A percentile compares a stretch with the other conserved stretches of the same genome.
These are phyloP conservation scores for Dexiosoma caninum DNA, from an alignment of 2,888 invertebrate species.

Conservation along the genomic window DNA sequence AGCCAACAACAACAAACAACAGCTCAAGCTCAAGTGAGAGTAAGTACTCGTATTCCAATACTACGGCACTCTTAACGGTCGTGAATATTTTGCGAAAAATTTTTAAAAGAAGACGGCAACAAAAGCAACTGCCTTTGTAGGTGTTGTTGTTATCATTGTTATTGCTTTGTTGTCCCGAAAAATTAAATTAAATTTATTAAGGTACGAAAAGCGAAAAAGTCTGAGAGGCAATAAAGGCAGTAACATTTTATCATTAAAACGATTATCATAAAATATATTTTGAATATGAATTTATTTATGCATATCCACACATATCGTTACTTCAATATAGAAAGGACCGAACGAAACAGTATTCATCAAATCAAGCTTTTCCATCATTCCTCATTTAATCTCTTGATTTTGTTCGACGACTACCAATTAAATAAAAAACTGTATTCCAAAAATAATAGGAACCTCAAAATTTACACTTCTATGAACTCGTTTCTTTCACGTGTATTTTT, in stretches of 20 bases:
- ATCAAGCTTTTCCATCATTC: too few relatives aligned
- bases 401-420: too few relatives aligned
- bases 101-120: slow-evolving; percentile 13
- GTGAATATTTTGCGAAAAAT: too few relatives aligned
- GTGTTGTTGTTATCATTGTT: neutral
- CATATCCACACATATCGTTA: too few relatives aligned
- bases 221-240: neutral
- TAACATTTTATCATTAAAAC: slow-evolving; percentile 53
- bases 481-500: too few relatives aligned
- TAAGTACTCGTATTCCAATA: slow-evolving; percentile 78
- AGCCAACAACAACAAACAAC: slow-evolving; percentile 86
- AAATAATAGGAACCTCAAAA: too few relatives aligned
- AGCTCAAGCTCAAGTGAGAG: slow-evolving; percentile 82
- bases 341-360: too few relatives aligned
- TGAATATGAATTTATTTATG: slow-evolving; percentile 49
- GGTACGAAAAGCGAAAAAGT: neutral
- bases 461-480: too few relatives aligned
- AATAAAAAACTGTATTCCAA: too few relatives aligned
- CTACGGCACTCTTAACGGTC: too few relatives aligned
- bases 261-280: slow-evolving; percentile 60
- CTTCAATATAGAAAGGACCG: too few relatives aligned
- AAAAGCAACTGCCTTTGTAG: slow-evolving; percentile 13
- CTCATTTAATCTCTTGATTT: too few relatives aligned
- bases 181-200: slow-evolving; percentile 21
- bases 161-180: slow-evolving; percentile 1